Evolutionary conservation across 2,113 vertebrate species (phyloP).

Genomic region (Phaethon lepturus): DNA sequence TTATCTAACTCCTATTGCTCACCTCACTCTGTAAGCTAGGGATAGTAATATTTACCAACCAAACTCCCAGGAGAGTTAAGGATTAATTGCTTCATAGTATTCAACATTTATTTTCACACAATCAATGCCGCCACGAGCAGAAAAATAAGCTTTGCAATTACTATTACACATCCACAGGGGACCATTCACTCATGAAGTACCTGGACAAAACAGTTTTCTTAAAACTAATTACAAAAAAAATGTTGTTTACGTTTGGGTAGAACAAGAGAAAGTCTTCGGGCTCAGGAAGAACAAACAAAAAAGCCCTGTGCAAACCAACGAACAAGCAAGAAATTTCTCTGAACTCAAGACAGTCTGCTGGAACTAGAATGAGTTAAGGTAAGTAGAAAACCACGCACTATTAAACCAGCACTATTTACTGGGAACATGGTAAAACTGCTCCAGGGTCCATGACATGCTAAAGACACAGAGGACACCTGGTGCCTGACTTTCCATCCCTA

Average conservation of each 20-base stretch:
- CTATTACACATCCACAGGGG: not conserved
- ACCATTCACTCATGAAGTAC: not conserved
- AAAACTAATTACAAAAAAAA: not conserved
- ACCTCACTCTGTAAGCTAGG: not conserved
- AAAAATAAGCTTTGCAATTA: slow-evolving; percentile 17
- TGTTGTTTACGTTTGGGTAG: not conserved
- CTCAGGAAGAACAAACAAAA: not conserved
- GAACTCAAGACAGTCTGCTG: not conserved
- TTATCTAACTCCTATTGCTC: not conserved
- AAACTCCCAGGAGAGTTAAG: not conserved
- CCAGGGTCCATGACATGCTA: not conserved
- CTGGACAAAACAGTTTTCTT: not conserved
- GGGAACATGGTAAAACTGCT: not conserved
- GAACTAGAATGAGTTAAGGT: not conserved
- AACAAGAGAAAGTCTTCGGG: not conserved
- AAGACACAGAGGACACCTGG: not conserved
- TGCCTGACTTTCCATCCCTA: not conserved
- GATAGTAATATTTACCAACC: slow-evolving; percentile 37
- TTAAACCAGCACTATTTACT: not conserved
- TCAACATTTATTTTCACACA: slow-evolving; percentile 47
- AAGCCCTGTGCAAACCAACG: not conserved
- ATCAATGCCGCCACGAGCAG: slow-evolving; percentile 9
- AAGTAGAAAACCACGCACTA: not conserved
- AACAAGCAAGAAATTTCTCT: not conserved
- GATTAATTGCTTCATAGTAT: slow-evolving; percentile 47